Evolutionary conservation across 1,140 invertebrate species (phyloP).

Genomic region (Zaprionus gabonicus): DNA sequence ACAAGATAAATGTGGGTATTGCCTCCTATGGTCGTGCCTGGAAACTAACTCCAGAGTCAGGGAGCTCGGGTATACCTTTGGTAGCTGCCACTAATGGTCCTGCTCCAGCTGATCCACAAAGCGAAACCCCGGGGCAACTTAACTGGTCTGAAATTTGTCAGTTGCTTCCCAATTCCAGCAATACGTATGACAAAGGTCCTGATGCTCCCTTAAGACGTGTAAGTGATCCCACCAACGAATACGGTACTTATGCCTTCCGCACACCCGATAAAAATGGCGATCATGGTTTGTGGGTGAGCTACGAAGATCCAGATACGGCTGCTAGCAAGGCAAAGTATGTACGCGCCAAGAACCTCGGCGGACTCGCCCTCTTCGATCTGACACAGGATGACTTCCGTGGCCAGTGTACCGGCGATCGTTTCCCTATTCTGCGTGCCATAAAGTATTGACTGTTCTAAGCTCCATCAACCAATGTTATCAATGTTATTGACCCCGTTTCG

Average conservation of each 20-base stretch:
- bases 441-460: constrained; percentile 86
- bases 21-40: constrained; percentile 93
- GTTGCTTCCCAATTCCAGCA: constrained; percentile 88
- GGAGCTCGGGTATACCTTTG: constrained; percentile 90
- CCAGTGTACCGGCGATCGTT: constrained; percentile 91
- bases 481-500: constrained; percentile 43
- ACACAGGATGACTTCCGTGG: constrained; percentile 94
- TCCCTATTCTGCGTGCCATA: constrained; percentile 88
- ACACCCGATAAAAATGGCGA: constrained; percentile 88
- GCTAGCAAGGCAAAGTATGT: constrained; percentile 92
- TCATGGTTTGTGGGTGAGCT: constrained; percentile 95
- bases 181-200: constrained; percentile 86
- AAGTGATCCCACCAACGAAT: constrained; percentile 90
- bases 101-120: constrained; percentile 88
- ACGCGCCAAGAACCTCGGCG: constrained; percentile 90
- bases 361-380: constrained; percentile 92
- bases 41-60: constrained; percentile 90
- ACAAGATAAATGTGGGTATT: constrained; percentile 93
- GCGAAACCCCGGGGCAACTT: constrained; percentile 89
- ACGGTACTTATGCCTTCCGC: constrained; percentile 91
- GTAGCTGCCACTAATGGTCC: constrained; percentile 87
- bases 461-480: constrained; percentile 7
- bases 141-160: constrained; percentile 93
- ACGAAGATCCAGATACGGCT: constrained; percentile 94
- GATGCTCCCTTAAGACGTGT: constrained; percentile 88